Evolutionary conservation across 2,888 invertebrate genomes (phyloP), one percentile per base, ranked within the genome.

Genomic region (Pyrochroa serraticornis): DNA sequence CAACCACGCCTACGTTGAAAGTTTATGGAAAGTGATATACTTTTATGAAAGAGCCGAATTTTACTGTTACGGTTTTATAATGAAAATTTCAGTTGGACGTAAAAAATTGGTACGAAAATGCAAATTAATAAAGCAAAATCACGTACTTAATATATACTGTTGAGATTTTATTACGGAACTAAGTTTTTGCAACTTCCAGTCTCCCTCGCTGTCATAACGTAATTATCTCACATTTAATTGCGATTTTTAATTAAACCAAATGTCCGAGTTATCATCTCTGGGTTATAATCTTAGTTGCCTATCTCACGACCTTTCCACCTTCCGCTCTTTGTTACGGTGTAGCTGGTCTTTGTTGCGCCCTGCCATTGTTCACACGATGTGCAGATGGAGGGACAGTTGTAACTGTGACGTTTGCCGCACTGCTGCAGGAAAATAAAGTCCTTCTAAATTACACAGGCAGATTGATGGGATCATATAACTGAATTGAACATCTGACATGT

Each of bases 231-330:
- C 44, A 37, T 50, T 45, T 56, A 50, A 56, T 46, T 56, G 50
- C 43, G 41, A 48, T 53, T 58, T 58, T 58, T 53, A 58, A 58
- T 58, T 58, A 58, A 58, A 53, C 47, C 45, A 44, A 58, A 49
- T 44, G 48, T 41, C 43, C 48, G 8, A 8, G 14, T 10, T 52
- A 10, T 47, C 46, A 48, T 48, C 52, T 47, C 52, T 43, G 30
- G 46, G 30, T 39, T 7, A 39, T 47, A 47, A 46, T 45, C 46
- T 41, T 7, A 37, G 34, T 8, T 32, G 38, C 37, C 10, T 39
- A 39, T 45, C 39, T 53, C 39, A 39, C 53, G 46, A 47, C 46
- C 46, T 45, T 53, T 47, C 36, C 44, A 45, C 44, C 38, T 38
- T 31, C 30, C 37, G 34, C 30, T 41, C 36, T 41, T 53, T 53